Evolutionary conservation across 2,797 vertebrate species (phyloP), one percentile per base, ranked within the genome.

Genomic region (Sandelia bainsii): DNA sequence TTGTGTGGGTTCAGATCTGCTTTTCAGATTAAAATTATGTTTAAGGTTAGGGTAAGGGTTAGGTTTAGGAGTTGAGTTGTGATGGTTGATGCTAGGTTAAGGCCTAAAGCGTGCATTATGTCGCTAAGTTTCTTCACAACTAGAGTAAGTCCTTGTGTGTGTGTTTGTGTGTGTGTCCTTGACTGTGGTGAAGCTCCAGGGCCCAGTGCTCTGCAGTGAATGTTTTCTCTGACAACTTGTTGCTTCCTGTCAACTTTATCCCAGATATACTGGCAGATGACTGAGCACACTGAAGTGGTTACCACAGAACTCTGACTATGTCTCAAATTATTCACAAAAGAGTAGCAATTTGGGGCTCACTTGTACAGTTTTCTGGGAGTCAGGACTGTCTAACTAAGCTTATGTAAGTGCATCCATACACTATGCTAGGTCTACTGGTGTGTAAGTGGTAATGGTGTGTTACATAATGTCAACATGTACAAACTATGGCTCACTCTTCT

Each of bases 401-500:
- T 11, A 34, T 44, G 22, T 54, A 45, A 54, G 2, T 32, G 25
- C 45, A 40, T 59, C 45, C 29, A 49, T 49, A 20, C 45, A n/a
- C 19, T 20, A 39, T n/a, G 11, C 48, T 7, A 1, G 22, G 37
- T 70, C 14, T 51, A 52, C 25, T 0, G 2, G 8, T 27, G 62
- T 56, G 32, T 63, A 6, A 57, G 23, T 46, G 34, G 34, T 37
- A 29, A 34, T 39, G 37, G 40, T 42, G 40, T 22, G 3, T 57
- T 29, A 40, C 25, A 62, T 76, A 64, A 45, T 45, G 17, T 56
- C 1, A 69, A 19, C 48, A 9, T 37, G 48, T 19, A 44, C 19
- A 59, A 54, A 64, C 25, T 32, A 44, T 14, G 58, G 70, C 97
- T 83, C 92, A 99, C 98, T 99, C 93, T 97, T 99, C 93, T 99